A percentile compares a stretch with the other conserved stretches of the same genome.
Evolutionary conservation across 1,140 invertebrate species (phyloP).

Genomic region (Leptopilina clavipes): DNA sequence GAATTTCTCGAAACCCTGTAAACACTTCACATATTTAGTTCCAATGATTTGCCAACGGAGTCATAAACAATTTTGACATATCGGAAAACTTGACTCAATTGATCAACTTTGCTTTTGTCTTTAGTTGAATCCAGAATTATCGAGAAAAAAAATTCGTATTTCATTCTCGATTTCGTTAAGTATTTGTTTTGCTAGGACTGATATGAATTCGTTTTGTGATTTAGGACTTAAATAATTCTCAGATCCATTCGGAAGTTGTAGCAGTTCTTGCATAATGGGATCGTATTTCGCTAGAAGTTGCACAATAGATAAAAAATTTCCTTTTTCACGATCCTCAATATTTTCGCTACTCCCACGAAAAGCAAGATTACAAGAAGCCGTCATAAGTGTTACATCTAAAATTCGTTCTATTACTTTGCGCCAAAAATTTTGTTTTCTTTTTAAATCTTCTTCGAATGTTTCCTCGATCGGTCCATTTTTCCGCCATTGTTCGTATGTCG

Average conservation of each 20-base stretch:
- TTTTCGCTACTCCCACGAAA: not conserved
- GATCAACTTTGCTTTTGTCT: not conserved
- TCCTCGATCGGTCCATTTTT: not conserved
- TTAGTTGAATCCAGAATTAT: not conserved
- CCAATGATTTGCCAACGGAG: not conserved
- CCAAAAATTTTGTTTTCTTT: not conserved
- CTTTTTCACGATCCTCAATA: not conserved
- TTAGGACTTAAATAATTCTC: not conserved
- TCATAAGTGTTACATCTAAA: not conserved
- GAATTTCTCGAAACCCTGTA: too few relatives aligned
- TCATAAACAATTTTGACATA: too few relatives aligned
- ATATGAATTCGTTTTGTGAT: not conserved
- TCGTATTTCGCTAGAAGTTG: too few relatives aligned
- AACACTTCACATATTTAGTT: not conserved
- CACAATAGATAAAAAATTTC: not conserved
- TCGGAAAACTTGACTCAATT: not conserved
- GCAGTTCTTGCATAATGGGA: too few relatives aligned
- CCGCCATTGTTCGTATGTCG: not conserved
- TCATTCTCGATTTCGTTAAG: not conserved
- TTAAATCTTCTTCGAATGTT: not conserved
- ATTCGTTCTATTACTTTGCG: not conserved
- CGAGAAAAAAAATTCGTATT: not conserved
- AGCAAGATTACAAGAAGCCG: not conserved
- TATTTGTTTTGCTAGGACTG: not conserved
- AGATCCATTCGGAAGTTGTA: too few relatives aligned